These are phyloP conservation scores for Syngnathus floridae DNA, from an alignment of 2,113 vertebrate genomes.

Conservation along the genomic window DNA sequence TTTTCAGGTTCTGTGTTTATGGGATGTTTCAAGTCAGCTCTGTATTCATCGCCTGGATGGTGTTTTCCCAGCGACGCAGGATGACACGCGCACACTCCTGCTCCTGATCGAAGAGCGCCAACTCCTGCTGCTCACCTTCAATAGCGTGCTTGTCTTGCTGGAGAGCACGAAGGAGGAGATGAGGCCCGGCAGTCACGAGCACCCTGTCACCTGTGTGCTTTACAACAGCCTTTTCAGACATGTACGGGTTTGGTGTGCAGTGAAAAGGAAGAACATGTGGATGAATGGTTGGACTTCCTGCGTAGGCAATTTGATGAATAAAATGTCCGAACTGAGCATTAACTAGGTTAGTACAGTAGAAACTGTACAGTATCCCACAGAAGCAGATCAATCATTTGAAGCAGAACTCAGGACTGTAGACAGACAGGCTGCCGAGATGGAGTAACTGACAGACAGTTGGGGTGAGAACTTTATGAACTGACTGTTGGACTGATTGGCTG, in stretches of 20 bases:
- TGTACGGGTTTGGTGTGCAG: conserved; percentile 26
- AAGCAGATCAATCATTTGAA: background rate
- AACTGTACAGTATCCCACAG: background rate
- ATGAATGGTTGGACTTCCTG: background rate
- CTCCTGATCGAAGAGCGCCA: conserved; percentile 48
- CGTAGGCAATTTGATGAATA: background rate
- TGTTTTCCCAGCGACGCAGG: conserved; percentile 43
- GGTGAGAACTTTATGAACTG: background rate
- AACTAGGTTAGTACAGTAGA: background rate
- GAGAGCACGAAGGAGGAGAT: conserved; percentile 52
- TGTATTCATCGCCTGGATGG: conserved; percentile 43
- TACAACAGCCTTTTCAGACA: conserved; percentile 65
- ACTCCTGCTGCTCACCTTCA: conserved; percentile 51
- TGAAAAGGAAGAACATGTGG: background rate
- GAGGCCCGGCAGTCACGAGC: conserved; percentile 63
- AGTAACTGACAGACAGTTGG: background rate
- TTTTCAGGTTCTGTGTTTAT: conserved; percentile 49
- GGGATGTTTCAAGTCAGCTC: conserved; percentile 53
- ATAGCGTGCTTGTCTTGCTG: conserved; percentile 68
- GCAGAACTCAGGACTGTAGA: background rate
- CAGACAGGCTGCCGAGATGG: background rate
- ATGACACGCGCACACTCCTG: conserved; percentile 35
- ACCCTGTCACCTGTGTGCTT: conserved; percentile 68
- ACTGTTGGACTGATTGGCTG: background rate
- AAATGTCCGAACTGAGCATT: background rate